phyloP scores from a whole-genome alignment of 1,140 invertebrate genomes.

The Dufourea novaeangliae region DNA sequence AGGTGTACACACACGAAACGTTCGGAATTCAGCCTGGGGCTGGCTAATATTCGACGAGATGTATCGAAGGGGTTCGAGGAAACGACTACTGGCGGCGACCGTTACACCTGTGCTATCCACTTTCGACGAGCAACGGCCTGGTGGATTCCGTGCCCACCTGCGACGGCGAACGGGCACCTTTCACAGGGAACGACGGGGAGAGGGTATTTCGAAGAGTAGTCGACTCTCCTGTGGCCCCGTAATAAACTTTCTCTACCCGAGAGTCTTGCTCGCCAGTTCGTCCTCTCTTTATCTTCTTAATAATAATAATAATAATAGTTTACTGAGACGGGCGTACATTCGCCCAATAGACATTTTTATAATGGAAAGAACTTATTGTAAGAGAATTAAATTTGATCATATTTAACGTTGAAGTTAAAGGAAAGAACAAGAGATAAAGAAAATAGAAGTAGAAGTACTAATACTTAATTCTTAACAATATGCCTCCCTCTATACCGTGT shows the following conservation, averaged over 20 bases:
- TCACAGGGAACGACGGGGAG: slow-evolving; percentile 42
- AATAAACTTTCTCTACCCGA: slow-evolving; percentile 62
- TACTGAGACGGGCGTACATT: too few species aligned
- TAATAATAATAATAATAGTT: too few species aligned
- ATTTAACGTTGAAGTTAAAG: too few species aligned
- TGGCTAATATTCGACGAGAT: not conserved
- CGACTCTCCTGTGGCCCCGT: slow-evolving; percentile 46
- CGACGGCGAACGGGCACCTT: slow-evolving; percentile 50
- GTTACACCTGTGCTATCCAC: slow-evolving; percentile 56
- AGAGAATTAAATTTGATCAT: too few species aligned
- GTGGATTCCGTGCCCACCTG: slow-evolving; percentile 62
- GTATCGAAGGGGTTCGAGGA: not conserved
- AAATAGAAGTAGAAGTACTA: too few species aligned
- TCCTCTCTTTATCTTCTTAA: not conserved
- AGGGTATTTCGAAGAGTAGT: slow-evolving; percentile 2
- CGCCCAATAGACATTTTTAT: too few species aligned
- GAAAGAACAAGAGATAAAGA: too few species aligned
- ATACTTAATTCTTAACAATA: too few species aligned
- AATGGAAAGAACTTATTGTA: too few species aligned
- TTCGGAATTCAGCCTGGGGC: not conserved
- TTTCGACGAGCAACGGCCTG: slow-evolving; percentile 40
- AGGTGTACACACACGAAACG: not conserved
- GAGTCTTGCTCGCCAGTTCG: slow-evolving; percentile 12
- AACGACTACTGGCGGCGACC: not conserved
- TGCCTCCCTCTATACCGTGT: too few species aligned